Evolutionary conservation across 2,888 invertebrate species (phyloP).

Genomic region (Drosophila ezoana): DNA sequence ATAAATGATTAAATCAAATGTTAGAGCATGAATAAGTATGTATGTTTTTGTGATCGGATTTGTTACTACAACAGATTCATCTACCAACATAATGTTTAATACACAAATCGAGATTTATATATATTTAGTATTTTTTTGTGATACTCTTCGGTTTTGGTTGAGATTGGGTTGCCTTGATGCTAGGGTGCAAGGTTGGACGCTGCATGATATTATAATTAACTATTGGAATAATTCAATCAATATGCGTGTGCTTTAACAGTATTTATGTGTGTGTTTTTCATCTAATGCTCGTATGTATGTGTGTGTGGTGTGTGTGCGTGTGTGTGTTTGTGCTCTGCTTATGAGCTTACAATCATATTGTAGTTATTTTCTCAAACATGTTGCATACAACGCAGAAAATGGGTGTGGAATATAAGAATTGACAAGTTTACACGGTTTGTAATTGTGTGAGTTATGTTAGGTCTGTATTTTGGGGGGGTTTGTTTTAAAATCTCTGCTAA

Average conservation of each 20-base stretch:
- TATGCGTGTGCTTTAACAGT: slow-evolving; percentile 28
- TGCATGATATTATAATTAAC: slow-evolving; percentile 35
- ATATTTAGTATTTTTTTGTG: not conserved
- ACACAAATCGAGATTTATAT: slow-evolving; percentile 11
- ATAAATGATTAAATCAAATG: slow-evolving; percentile 3
- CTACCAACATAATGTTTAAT: slow-evolving; percentile 15
- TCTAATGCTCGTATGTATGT: slow-evolving; percentile 3
- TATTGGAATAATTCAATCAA: slow-evolving; percentile 22
- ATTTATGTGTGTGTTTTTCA: slow-evolving; percentile 17
- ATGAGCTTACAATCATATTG: slow-evolving; percentile 15
- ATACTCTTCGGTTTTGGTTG: slow-evolving; percentile 24
- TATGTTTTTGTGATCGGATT: slow-evolving; percentile 12
- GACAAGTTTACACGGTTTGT: slow-evolving; percentile 39
- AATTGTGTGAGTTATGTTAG: slow-evolving; percentile 66
- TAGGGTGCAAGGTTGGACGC: slow-evolving; percentile 73
- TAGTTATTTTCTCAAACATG: slow-evolving; percentile 18
- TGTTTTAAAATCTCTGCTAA: slow-evolving; percentile 7
- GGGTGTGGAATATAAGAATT: slow-evolving; percentile 75
- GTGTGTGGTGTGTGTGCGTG: slow-evolving; percentile 21
- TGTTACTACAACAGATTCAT: slow-evolving; percentile 36
- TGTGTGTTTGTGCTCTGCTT: slow-evolving; percentile 11
- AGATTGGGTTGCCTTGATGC: slow-evolving; percentile 68
- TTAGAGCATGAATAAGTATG: slow-evolving; percentile 35
- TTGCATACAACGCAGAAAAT: slow-evolving; percentile 69
- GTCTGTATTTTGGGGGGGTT: slow-evolving; percentile 9